These are phyloP conservation scores for Scelioninae gen. 1 DNA, from an alignment of 2,888 invertebrate species.

Conservation along the genomic window DNA sequence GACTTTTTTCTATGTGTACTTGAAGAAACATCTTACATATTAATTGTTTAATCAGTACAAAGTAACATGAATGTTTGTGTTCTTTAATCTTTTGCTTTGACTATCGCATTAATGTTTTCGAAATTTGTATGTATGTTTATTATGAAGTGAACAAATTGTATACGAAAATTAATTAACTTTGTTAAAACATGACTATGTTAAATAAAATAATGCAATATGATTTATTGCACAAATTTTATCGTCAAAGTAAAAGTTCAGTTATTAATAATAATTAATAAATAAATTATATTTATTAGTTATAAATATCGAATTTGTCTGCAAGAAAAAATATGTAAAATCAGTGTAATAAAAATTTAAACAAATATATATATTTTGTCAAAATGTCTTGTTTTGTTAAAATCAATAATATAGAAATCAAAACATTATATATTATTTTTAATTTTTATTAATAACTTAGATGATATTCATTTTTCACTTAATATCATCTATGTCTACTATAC, in stretches of 20 bases:
- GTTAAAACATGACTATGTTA: not conserved
- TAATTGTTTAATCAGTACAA: conserved; percentile 24
- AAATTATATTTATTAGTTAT: not conserved
- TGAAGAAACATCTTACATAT: not conserved
- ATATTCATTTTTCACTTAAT: conserved; percentile 32
- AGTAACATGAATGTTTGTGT: conserved; percentile 26
- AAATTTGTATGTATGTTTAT: conserved; percentile 21
- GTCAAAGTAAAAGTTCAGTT: conserved; percentile 1
- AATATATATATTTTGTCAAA: conserved; percentile 16
- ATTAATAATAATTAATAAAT: not conserved
- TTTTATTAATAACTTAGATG: conserved; percentile 27
- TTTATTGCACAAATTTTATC: conserved; percentile 53
- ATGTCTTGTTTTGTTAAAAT: conserved; percentile 6
- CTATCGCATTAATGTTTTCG: conserved; percentile 10
- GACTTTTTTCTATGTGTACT: no score
- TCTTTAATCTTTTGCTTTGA: conserved; percentile 13
- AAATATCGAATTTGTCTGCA: not conserved
- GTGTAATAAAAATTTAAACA: not conserved
- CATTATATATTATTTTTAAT: conserved; percentile 1
- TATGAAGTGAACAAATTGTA: conserved; percentile 13
- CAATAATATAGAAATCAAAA: not conserved
- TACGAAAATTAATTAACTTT: not conserved
- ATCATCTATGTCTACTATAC: conserved; percentile 30
- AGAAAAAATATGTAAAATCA: conserved; percentile 3
- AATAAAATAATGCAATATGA: conserved; percentile 45